Base-by-base conservation (phyloP, 2,888 invertebrate species). In the Microchrysa polita region DNA sequence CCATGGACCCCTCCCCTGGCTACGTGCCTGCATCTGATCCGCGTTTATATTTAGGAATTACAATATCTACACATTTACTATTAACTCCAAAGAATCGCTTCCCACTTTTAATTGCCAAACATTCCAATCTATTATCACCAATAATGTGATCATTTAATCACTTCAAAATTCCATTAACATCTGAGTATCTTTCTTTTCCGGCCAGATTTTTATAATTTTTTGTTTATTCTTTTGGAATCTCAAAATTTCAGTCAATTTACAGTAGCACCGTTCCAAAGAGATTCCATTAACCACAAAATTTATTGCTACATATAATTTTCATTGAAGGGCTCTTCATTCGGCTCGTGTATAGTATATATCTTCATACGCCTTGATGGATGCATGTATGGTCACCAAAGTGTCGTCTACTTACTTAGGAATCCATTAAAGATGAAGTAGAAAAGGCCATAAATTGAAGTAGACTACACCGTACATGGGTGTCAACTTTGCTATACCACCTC, bases 271-370 rank as follows among this genome's bases (percentile, higher is more conserved):
- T 67, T 59, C 67, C 71, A 75, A 69, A 57, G 57, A 57, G 71
- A 55, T 73, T 75, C 75, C 75, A 75, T 75, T 75, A 75, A 73
- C 75, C 75, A 75, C 75, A 75, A 75, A 75, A 75, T 75, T 75
- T 75, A 75, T 75, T 73, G 65, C 73, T 40, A 44, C 71, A 75
- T 63, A 65, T 67, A 69, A 55, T 74, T 67, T 61, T 42, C 67
- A 67, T 61, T 23, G 40, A 27, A 14, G 4, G 67, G 27, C 42
- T 67, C 52, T n/a, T n/a, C n/a, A n/a, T n/a, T 52, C n/a, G 16
- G 52, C 1, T 34, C 27, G 52, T 52, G 14, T 16, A n/a, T n/a
- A n/a, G n/a, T n/a, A n/a, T n/a, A n/a, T n/a, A 16, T 16, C 16
- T 1, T 52, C 14, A 52, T 9, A 16, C 16, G 12, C n/a, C n/a